Conservation (phyloP, 2,113 vertebrate genomes). For the Ameiurus melas region DNA sequence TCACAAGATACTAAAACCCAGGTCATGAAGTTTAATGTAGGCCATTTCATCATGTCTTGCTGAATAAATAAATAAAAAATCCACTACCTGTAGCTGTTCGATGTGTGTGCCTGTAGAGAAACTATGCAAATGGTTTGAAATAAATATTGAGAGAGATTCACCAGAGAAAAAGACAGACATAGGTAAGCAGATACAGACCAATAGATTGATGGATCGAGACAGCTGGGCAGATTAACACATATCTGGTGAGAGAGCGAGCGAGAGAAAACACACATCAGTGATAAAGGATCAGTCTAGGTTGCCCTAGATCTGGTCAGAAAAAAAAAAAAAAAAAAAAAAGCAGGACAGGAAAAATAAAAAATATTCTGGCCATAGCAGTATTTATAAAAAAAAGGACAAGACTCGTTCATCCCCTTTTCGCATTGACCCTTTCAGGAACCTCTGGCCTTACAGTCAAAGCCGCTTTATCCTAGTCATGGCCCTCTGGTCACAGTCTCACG, state of each 20-base stretch:
- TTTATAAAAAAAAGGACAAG: background rate
- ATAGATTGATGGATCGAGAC: background rate
- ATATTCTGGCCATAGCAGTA: background rate
- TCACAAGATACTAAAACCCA: too few relatives aligned
- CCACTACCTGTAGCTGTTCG: too few relatives aligned
- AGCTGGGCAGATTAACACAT: too few relatives aligned
- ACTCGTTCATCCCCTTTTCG: background rate
- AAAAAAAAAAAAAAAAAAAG: background rate
- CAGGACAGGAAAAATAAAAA: background rate
- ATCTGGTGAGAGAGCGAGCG: too few relatives aligned
- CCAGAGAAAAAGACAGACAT: too few relatives aligned
- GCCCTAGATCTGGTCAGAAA: background rate
- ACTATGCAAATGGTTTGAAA: background rate
- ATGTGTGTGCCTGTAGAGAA: background rate
- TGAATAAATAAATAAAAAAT: too few relatives aligned
- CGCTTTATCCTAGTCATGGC: background rate
- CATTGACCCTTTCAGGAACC: background rate
- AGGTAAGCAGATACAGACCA: too few relatives aligned
- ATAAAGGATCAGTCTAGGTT: background rate
- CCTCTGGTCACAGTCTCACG: background rate
- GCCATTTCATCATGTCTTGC: too few relatives aligned
- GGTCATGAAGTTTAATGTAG: too few relatives aligned
- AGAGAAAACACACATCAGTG: background rate
- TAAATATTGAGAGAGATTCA: too few relatives aligned
- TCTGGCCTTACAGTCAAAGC: background rate